phyloP scores from a whole-genome alignment of 2,888 invertebrate genomes.

The Scrobipalpa atriplicella region DNA sequence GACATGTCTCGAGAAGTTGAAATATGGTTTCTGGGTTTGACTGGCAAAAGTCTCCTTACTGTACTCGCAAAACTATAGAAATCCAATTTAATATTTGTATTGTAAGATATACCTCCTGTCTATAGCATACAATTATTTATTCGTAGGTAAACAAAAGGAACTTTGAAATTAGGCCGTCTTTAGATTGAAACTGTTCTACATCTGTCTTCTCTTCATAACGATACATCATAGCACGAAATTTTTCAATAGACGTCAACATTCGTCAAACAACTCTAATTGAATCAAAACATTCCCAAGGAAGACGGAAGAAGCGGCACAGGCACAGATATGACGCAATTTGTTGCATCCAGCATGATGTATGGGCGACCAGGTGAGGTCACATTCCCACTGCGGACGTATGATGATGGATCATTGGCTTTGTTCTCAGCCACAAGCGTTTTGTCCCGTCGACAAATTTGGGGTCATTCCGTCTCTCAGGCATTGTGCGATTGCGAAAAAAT shows the following conservation, averaged over 20 bases:
- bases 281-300: constrained; percentile 42
- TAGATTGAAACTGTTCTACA: neutral
- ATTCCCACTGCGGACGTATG: constrained; percentile 73
- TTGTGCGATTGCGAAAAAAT: constrained; percentile 50
- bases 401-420: constrained; percentile 77
- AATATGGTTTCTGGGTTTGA: neutral
- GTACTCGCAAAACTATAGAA: neutral
- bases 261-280: constrained; percentile 27
- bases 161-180: neutral
- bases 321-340: constrained; percentile 53
- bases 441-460: constrained; percentile 76
- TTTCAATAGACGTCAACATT: neutral
- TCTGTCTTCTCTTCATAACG: neutral
- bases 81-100: no score
- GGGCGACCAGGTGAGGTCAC: constrained; percentile 72
- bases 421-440: constrained; percentile 60
- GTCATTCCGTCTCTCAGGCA: constrained; percentile 58
- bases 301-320: constrained; percentile 38
- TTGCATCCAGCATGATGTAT: constrained; percentile 64
- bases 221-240: neutral
- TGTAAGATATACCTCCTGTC: no score
- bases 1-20: constrained; percentile 1
- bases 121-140: no score
- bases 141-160: neutral
- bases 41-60: neutral